Evolutionary conservation across 2,797 vertebrate species (phyloP).

Genomic region (Xiphophorus birchmanni): DNA sequence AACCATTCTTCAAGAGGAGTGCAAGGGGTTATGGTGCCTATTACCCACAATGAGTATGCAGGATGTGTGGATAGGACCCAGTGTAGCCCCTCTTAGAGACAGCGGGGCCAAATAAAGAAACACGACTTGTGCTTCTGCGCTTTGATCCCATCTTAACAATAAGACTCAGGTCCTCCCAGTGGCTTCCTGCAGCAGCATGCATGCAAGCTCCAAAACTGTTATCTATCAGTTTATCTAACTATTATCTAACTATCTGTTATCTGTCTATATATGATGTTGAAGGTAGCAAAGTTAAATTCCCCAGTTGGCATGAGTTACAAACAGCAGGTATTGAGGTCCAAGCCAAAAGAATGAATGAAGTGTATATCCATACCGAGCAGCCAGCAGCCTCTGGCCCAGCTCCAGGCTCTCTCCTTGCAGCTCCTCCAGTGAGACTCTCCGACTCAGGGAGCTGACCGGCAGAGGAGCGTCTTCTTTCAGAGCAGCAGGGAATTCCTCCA

Average conservation of each 20-base stretch:
- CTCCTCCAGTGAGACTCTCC: constrained; percentile 79
- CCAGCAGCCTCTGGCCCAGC: constrained; percentile 80
- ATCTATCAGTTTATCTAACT: no score
- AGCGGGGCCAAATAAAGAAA: no score
- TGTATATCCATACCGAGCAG: constrained; percentile 75
- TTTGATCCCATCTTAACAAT: no score
- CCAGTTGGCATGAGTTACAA: background rate
- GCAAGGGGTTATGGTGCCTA: no score
- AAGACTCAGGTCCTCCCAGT: background rate
- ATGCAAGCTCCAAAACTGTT: background rate
- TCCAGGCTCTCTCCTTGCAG: constrained; percentile 85
- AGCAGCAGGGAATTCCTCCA: constrained; percentile 81
- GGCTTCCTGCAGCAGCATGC: background rate
- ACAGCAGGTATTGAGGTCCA: background rate
- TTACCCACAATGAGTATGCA: no score
- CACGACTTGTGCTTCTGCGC: no score
- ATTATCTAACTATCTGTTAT: no score
- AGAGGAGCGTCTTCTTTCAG: constrained; percentile 74
- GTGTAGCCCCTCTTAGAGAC: no score
- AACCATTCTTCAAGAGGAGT: background rate
- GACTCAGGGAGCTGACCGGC: constrained; percentile 77
- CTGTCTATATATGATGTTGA: background rate
- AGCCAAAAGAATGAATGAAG: background rate
- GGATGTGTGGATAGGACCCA: background rate
- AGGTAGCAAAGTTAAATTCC: background rate